A percentile compares a stretch with the other conserved stretches of the same genome.
These are phyloP conservation scores for Coptodon bakossiorum DNA, from an alignment of 2,113 vertebrate species.

Conservation along the genomic window DNA sequence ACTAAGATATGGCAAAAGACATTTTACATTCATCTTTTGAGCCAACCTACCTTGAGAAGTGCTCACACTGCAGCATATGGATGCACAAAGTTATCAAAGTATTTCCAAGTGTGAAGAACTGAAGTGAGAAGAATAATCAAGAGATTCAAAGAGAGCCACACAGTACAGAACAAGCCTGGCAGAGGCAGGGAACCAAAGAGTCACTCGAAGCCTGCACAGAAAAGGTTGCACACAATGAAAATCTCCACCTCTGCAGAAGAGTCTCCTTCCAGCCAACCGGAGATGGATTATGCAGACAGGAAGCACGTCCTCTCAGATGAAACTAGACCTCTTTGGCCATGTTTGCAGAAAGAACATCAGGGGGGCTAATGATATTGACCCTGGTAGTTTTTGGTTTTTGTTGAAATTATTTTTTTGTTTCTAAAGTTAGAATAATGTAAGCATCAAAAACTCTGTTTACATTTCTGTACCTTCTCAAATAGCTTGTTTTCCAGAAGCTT, in stretches of 20 bases:
- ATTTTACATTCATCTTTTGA: background rate
- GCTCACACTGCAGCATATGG: background rate
- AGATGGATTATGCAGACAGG: background rate
- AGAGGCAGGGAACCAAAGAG: background rate
- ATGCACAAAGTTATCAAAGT: background rate
- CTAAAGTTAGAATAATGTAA: background rate
- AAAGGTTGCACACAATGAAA: background rate
- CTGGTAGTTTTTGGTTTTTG: background rate
- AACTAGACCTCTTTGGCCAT: background rate
- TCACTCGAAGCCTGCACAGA: background rate
- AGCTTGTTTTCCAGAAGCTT: no score
- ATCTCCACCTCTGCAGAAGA: background rate
- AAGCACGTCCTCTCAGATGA: background rate
- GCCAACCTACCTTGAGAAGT: background rate
- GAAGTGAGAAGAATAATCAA: background rate
- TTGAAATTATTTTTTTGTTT: background rate
- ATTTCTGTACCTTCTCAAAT: background rate
- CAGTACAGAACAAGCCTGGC: background rate
- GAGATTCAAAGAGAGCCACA: background rate
- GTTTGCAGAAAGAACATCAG: background rate
- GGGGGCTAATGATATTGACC: fast-evolving
- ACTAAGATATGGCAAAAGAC: fast-evolving
- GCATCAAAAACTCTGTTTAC: background rate
- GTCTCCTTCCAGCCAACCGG: background rate
- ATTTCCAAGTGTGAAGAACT: background rate